These are phyloP conservation scores for Vulpes ferrilata DNA, from an alignment of 2,113 vertebrate species.

Conservation along the genomic window DNA sequence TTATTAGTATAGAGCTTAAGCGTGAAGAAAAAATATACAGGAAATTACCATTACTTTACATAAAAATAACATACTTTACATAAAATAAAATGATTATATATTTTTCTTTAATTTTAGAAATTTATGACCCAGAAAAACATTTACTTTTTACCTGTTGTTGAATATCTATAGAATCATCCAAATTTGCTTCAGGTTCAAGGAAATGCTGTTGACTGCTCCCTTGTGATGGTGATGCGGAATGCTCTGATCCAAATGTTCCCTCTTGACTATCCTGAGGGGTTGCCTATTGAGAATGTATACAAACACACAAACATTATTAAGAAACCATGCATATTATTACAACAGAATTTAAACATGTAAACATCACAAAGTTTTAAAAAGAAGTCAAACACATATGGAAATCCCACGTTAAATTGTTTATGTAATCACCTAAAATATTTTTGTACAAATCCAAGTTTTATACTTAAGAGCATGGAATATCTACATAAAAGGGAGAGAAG, in stretches of 20 bases:
- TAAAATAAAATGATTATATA: not conserved
- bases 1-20: not conserved
- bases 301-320: not conserved
- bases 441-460: not conserved
- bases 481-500: not conserved
- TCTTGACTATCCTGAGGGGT: conserved; percentile 94
- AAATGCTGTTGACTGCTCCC: conserved; percentile 94
- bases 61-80: not conserved
- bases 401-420: not conserved
- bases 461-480: not conserved
- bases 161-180: conserved; percentile 97
- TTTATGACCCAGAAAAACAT: not conserved
- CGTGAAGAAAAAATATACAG: not conserved
- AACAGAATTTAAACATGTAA: conserved; percentile 36
- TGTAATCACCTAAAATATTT: not conserved
- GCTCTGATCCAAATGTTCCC: conserved; percentile 95
- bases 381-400: not conserved
- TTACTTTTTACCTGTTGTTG: conserved; percentile 94
- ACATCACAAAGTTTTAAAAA: not conserved
- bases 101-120: not conserved
- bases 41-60: not conserved
- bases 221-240: conserved; percentile 92
- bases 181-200: conserved; percentile 92
- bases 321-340: not conserved
- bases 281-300: conserved; percentile 77